Evolutionary conservation across 2,888 invertebrate species (phyloP).

Genomic region (Leucoptera coffeella): DNA sequence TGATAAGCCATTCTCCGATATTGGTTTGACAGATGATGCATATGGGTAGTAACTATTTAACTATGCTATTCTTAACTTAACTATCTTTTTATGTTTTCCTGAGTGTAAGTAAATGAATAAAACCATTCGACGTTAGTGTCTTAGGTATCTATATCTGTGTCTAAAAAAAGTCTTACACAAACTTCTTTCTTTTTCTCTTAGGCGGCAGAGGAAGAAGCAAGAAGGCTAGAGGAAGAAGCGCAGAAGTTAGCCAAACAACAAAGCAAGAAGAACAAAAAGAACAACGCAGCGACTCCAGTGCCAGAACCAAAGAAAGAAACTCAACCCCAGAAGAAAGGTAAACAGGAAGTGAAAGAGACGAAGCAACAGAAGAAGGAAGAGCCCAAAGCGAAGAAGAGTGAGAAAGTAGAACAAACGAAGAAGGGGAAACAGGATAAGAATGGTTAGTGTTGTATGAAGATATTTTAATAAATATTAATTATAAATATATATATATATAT

Average conservation of each 20-base stretch:
- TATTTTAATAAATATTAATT: not conserved
- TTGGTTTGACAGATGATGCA: too few relatives aligned
- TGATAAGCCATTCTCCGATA: too few relatives aligned
- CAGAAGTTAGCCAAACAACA: conserved; percentile 5
- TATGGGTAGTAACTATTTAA: too few relatives aligned
- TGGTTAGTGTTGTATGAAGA: conserved; percentile 13
- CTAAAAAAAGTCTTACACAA: too few relatives aligned
- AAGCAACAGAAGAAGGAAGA: conserved; percentile 12
- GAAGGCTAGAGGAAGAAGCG: conserved; percentile 11
- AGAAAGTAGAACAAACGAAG: conserved; percentile 5
- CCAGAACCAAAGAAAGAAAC: conserved; percentile 13
- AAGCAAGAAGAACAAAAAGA: conserved; percentile 6
- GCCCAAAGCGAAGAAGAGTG: conserved; percentile 7
- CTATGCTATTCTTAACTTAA: too few relatives aligned
- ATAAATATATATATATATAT: too few relatives aligned
- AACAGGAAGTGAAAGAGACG: conserved; percentile 1
- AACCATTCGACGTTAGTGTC: too few relatives aligned
- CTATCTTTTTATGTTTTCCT: too few relatives aligned
- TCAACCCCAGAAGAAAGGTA: conserved; percentile 11
- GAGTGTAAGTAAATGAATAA: too few relatives aligned
- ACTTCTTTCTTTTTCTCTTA: too few relatives aligned
- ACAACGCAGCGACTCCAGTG: conserved; percentile 4
- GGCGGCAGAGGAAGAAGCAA: conserved; percentile 26
- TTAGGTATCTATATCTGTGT: too few relatives aligned
- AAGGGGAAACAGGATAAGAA: conserved; percentile 22